These are phyloP conservation scores for Drosophila borealis DNA, from an alignment of 2,888 invertebrate species.

Conservation along the genomic window DNA sequence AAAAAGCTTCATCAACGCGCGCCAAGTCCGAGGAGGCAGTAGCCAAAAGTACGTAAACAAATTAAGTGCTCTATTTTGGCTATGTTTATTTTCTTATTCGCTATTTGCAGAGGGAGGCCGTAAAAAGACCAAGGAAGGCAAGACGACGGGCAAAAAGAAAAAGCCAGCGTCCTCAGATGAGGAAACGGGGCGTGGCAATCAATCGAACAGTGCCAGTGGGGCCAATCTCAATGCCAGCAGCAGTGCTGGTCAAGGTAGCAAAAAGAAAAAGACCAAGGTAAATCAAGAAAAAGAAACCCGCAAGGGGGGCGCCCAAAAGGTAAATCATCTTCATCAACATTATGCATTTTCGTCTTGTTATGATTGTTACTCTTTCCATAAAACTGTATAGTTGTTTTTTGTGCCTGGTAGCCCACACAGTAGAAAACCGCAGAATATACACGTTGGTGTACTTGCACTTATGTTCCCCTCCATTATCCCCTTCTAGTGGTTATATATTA, in stretches of 20 bases:
- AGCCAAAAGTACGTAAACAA: constrained; percentile 86
- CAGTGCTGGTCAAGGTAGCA: constrained; percentile 83
- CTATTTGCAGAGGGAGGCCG: constrained; percentile 88
- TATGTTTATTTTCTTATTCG: background rate
- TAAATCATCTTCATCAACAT: constrained; percentile 81
- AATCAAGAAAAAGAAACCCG: constrained; percentile 86
- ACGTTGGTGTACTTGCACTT: background rate
- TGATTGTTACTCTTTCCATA: constrained; percentile 17
- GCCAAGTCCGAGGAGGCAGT: constrained; percentile 88
- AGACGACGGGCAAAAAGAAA: constrained; percentile 87
- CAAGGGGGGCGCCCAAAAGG: constrained; percentile 85
- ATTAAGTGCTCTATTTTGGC: background rate
- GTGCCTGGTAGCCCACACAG: constrained; percentile 16
- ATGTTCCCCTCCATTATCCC: background rate
- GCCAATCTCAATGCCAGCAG: constrained; percentile 63
- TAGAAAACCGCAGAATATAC: constrained; percentile 23
- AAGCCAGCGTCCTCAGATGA: constrained; percentile 85
- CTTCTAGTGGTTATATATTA: constrained; percentile 1
- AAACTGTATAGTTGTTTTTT: constrained; percentile 39
- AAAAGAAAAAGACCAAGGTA: constrained; percentile 86
- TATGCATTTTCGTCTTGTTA: constrained; percentile 22
- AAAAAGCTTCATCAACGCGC: constrained; percentile 93
- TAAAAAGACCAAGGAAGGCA: constrained; percentile 89
- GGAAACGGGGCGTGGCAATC: constrained; percentile 72
- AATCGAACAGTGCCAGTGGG: constrained; percentile 52